These are phyloP conservation scores for Drosophila mettleri DNA, from an alignment of 2,888 invertebrate genomes.

Conservation along the genomic window DNA sequence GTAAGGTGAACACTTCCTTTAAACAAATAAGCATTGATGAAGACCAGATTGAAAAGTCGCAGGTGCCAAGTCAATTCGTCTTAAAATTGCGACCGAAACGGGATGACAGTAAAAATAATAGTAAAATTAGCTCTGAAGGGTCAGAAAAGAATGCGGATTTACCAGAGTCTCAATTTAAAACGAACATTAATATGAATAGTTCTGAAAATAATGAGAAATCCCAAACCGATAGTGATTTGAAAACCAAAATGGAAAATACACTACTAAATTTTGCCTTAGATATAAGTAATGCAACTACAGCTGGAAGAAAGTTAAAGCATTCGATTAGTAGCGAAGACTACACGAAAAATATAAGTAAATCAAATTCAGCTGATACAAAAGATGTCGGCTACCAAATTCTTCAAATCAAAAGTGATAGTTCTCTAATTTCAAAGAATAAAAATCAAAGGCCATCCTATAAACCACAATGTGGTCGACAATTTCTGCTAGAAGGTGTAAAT, in stretches of 20 bases:
- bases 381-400: conserved; percentile 80
- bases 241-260: conserved; percentile 29
- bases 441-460: conserved; percentile 48
- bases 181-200: conserved; percentile 20
- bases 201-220: conserved; percentile 18
- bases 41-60: conserved; percentile 43
- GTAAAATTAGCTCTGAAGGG: conserved; percentile 9
- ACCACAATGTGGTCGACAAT: conserved; percentile 39
- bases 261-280: conserved; percentile 32
- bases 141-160: conserved; percentile 23
- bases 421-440: conserved; percentile 65
- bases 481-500: conserved; percentile 39
- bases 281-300: conserved; percentile 30
- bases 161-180: conserved; percentile 18
- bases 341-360: conserved; percentile 57
- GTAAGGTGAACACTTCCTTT: conserved; percentile 50
- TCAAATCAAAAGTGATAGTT: conserved; percentile 83
- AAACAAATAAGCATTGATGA: conserved; percentile 42
- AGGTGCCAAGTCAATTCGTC: conserved; percentile 26
- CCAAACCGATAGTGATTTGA: conserved; percentile 14
- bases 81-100: not conserved
- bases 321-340: conserved; percentile 61
- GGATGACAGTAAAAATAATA: conserved; percentile 21
- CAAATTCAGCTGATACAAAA: conserved; percentile 38
- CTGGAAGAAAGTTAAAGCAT: conserved; percentile 60